Conservation (phyloP, 1,140 invertebrate species). For the Nasonia giraulti region DNA sequence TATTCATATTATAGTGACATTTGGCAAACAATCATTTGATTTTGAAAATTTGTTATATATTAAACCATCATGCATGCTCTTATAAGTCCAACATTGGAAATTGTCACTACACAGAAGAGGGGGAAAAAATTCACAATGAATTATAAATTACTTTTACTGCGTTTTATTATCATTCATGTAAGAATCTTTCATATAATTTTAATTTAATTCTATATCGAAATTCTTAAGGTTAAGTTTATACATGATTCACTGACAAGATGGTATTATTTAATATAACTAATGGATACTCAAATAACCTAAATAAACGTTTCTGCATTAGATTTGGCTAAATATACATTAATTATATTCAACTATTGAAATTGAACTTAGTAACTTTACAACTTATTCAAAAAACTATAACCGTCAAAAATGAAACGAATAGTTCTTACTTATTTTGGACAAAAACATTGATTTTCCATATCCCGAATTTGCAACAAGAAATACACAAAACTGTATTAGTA, state of each 20-base stretch:
- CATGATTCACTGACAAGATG: neutral
- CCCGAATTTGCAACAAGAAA: too few relatives aligned
- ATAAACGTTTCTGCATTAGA: too few relatives aligned
- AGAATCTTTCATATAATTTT: neutral
- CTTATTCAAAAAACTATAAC: too few relatives aligned
- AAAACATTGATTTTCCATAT: too few relatives aligned
- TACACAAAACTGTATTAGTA: too few relatives aligned
- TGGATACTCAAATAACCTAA: too few relatives aligned
- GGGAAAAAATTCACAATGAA: constrained; percentile 8
- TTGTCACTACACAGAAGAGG: neutral
- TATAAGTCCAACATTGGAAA: constrained; percentile 23
- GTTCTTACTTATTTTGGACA: too few relatives aligned
- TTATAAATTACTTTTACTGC: constrained; percentile 16
- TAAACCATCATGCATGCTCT: constrained; percentile 35
- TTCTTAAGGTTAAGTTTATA: neutral
- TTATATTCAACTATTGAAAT: too few relatives aligned
- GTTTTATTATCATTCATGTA: neutral
- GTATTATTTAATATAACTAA: too few relatives aligned
- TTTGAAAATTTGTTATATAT: neutral
- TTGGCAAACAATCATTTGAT: neutral
- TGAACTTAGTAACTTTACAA: too few relatives aligned
- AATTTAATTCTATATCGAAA: neutral
- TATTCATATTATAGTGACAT: neutral
- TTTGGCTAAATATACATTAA: too few relatives aligned
- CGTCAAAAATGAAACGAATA: too few relatives aligned